Evolutionary conservation across 2,797 vertebrate species (phyloP).

Genomic region (Gymnoscopelus braueri): DNA sequence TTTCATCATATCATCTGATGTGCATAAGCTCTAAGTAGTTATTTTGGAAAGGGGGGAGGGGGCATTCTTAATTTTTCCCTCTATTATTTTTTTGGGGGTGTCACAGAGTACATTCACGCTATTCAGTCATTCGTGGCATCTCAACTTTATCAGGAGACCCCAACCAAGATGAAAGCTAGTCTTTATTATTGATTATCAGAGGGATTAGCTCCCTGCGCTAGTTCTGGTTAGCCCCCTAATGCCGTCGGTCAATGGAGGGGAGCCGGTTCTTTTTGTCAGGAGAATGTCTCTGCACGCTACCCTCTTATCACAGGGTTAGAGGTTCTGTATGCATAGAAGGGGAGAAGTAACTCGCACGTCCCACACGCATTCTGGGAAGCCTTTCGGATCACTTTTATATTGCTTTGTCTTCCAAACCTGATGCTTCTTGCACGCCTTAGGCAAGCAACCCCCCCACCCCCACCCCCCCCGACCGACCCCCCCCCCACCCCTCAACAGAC

Average conservation of each 20-base stretch:
- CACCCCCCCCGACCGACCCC: background rate
- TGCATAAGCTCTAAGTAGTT: slow-evolving; percentile 74
- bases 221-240: slow-evolving; percentile 67
- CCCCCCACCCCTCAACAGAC: slow-evolving; percentile 15
- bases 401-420: slow-evolving; percentile 22
- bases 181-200: slow-evolving; percentile 77
- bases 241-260: slow-evolving; percentile 54
- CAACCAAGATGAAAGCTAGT: slow-evolving; percentile 68
- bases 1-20: slow-evolving; percentile 81
- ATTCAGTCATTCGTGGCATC: slow-evolving; percentile 66
- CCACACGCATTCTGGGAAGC: slow-evolving; percentile 29
- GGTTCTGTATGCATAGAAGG: slow-evolving; percentile 34
- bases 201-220: slow-evolving; percentile 69
- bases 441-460: background rate
- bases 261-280: slow-evolving; percentile 46
- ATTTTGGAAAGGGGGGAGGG: slow-evolving; percentile 52
- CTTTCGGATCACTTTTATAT: slow-evolving; percentile 8
- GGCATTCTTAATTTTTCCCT: slow-evolving; percentile 38
- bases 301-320: slow-evolving; percentile 47
- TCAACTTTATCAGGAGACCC: slow-evolving; percentile 64
- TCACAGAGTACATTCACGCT: slow-evolving; percentile 39
- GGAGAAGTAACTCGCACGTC: slow-evolving; percentile 28
- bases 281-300: slow-evolving; percentile 62
- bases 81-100: slow-evolving; percentile 46
- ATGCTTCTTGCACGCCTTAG: background rate